Base-by-base conservation (phyloP, 2,113 vertebrate species). In the Progne subis region DNA sequence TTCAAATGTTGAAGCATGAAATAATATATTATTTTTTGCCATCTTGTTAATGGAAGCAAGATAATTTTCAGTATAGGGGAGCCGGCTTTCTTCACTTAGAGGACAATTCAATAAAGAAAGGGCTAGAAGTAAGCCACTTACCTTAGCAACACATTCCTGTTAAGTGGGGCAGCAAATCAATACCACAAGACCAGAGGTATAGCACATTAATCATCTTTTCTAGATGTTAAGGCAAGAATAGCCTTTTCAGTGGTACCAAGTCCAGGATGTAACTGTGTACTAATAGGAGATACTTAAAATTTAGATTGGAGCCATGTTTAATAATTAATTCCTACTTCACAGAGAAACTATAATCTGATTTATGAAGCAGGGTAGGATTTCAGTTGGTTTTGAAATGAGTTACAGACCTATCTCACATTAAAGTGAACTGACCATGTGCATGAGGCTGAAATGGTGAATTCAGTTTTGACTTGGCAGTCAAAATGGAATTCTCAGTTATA, bases 131-230 rank as follows among this genome's bases (percentile, higher is more conserved):
- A 90, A 88, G 68, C 88, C 70, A 65, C 76, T 94, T 92, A 85
- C 67, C 64, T 96, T 88, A 92, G 68, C 61, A 95, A 93, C 63
- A 81, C 82, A 95, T 91, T 94, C 68, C 81, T 92, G 56, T 89
- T 97, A 95, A 87, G 75, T 87, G 75, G 60, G 77, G 68, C 86
- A 87, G 81, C 78, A 96, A 94, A 96, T 97, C 88, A 95, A 96
- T 95, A 92, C 34, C 56, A 68, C n/a, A 71, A 77, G 56, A 80
- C 44, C 37, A 94, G 61, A 55, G 72, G 88, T 87, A 63, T 8
- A 90, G 83, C 64, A 86, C 71, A 95, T 93, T 81, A 94, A 90
- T 95, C 84, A 89, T 72, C 29, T 94, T 91, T 88, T 84, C 63
- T 77, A 89, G 61, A 55, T 76, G 32, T 77, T 81, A 78, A 59